Evolutionary conservation across 2,797 vertebrate genomes (phyloP).

Genomic region (Syngnathus rostellatus): DNA sequence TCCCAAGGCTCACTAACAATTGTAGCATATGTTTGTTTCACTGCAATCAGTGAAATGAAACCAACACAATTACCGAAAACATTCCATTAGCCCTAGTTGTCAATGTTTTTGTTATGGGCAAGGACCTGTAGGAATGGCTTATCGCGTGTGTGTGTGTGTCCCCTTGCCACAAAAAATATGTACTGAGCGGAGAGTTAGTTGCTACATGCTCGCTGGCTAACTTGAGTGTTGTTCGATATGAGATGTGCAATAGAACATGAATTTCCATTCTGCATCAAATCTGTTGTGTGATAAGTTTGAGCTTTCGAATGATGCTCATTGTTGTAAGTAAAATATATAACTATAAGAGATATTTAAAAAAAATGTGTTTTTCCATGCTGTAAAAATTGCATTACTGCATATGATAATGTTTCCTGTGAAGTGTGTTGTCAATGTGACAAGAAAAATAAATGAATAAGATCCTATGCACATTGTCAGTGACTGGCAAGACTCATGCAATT

Average conservation of each 20-base stretch:
- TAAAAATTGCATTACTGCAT: conserved; percentile 47
- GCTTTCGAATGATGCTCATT: conserved; percentile 29
- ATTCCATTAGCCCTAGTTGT: neutral
- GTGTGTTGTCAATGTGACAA: conserved; percentile 54
- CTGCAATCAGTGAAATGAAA: neutral
- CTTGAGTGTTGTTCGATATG: conserved; percentile 21
- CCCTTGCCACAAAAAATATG: neutral
- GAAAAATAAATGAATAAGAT: neutral
- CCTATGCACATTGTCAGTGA: neutral
- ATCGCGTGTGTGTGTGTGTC: neutral
- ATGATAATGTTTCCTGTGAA: conserved; percentile 42
- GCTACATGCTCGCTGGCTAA: conserved; percentile 6
- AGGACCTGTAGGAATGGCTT: neutral
- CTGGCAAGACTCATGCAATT: neutral
- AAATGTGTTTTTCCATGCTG: conserved; percentile 43
- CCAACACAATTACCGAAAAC: neutral
- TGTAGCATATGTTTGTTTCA: neutral
- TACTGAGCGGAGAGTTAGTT: neutral
- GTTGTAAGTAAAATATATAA: conserved; percentile 33
- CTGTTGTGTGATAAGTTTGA: conserved; percentile 14
- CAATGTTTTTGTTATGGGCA: neutral
- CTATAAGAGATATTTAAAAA: conserved; percentile 59
- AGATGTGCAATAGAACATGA: neutral
- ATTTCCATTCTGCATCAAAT: neutral
- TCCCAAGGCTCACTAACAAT: neutral